A percentile compares a stretch with the other conserved stretches of the same genome.
phyloP scores from a whole-genome alignment of 2,797 vertebrate species.

The Smutsia temminckii region DNA sequence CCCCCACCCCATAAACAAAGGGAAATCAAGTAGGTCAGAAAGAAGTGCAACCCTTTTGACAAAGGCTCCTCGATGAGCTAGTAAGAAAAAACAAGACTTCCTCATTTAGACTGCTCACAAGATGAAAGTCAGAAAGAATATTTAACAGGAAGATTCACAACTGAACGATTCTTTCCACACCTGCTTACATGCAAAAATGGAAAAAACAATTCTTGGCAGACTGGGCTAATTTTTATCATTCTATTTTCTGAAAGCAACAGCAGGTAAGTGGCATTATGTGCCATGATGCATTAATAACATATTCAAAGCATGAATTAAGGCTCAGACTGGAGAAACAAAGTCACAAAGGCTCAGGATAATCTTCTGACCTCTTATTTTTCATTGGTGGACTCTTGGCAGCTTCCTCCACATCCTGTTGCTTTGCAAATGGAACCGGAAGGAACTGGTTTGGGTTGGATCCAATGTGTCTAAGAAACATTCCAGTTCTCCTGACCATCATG shows the following conservation, averaged over 20 bases:
- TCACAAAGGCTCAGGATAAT: background rate
- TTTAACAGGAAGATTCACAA: background rate
- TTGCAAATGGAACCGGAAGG: conserved; percentile 83
- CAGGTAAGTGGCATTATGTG: background rate
- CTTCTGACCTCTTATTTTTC: conserved; percentile 81
- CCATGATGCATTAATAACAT: background rate
- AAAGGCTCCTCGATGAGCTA: background rate
- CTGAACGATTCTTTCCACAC: background rate
- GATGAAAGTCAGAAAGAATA: background rate
- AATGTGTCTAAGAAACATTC: conserved; percentile 73
- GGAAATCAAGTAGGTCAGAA: conserved; percentile 2
- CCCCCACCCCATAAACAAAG: background rate
- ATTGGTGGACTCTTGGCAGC: conserved; percentile 36
- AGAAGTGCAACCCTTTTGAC: background rate
- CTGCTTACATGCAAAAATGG: background rate
- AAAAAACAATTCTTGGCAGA: background rate
- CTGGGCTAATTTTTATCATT: background rate
- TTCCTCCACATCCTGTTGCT: conserved; percentile 75
- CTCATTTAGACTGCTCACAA: background rate
- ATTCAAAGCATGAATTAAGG: background rate
- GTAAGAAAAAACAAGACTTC: background rate
- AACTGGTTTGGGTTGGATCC: conserved; percentile 78
- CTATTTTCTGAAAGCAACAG: background rate
- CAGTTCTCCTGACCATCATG: conserved; percentile 81
- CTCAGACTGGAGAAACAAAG: background rate